Evolutionary conservation across 2,888 invertebrate species (phyloP).

Genomic region (Cyaniris semiargus): DNA sequence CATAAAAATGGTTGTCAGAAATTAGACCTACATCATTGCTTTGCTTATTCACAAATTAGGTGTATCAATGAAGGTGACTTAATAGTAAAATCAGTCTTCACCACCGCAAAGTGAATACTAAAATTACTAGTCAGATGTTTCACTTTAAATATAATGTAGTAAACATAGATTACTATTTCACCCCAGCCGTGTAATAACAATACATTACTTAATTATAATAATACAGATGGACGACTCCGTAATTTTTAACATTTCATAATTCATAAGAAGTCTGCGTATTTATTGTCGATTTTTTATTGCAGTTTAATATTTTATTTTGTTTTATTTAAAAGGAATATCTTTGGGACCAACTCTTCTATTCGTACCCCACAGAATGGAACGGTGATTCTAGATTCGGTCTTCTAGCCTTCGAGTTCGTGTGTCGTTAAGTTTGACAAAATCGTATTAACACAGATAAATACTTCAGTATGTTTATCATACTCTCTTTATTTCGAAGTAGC

Average conservation of each 20-base stretch:
- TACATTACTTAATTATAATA: not conserved
- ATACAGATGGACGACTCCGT: not conserved
- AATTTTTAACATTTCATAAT: constrained; percentile 1
- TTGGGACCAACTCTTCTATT: no score
- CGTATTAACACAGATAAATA: no score
- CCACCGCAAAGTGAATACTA: not conserved
- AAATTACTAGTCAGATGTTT: not conserved
- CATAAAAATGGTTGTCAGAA: no score
- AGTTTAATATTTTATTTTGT: not conserved
- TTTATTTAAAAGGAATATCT: no score
- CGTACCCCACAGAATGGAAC: no score
- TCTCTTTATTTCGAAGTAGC: no score
- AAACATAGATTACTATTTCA: not conserved
- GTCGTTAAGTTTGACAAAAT: no score
- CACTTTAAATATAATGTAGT: not conserved
- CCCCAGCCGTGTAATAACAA: not conserved
- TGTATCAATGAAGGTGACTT: not conserved
- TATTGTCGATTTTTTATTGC: not conserved
- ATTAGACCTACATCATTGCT: no score
- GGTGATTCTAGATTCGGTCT: no score
- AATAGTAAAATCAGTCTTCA: not conserved
- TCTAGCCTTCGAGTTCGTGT: no score
- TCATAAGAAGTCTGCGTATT: constrained; percentile 9
- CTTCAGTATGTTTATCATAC: no score
- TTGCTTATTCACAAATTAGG: no score